phyloP scores from a whole-genome alignment of 2,113 vertebrate species.

The Lonchura striata region DNA sequence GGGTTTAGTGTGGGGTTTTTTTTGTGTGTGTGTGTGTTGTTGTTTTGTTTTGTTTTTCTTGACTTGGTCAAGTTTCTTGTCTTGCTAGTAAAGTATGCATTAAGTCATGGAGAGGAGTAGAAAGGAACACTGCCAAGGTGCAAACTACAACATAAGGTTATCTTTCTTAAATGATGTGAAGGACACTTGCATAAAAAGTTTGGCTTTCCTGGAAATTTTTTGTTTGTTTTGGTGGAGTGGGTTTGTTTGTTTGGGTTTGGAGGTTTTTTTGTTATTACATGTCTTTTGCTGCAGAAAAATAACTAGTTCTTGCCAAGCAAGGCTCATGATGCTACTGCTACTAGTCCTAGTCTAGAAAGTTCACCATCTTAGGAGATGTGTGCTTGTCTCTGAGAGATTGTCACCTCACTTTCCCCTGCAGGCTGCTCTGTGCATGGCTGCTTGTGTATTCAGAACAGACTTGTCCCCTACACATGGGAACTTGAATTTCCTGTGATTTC shows the following conservation, averaged over 20 bases:
- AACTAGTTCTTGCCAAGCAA: not conserved
- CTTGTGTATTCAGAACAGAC: not conserved
- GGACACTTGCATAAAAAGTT: not conserved
- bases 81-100: not conserved
- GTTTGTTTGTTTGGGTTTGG: not conserved
- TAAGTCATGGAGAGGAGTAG: not conserved
- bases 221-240: not conserved
- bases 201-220: not conserved
- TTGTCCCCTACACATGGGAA: not conserved
- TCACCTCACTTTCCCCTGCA: not conserved
- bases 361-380: rapidly evolving
- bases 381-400: not conserved
- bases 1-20: not conserved
- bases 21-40: not conserved
- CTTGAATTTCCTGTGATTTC: constrained; percentile 12
- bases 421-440: not conserved
- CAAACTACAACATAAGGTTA: not conserved
- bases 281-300: not conserved
- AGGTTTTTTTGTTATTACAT: not conserved
- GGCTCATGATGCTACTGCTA: not conserved
- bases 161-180: not conserved
- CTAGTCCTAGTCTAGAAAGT: not conserved
- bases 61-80: not conserved
- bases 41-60: not conserved
- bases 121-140: not conserved